Evolutionary conservation across 2,888 invertebrate species (phyloP).

Genomic region (Amphipyra tragopoginis): DNA sequence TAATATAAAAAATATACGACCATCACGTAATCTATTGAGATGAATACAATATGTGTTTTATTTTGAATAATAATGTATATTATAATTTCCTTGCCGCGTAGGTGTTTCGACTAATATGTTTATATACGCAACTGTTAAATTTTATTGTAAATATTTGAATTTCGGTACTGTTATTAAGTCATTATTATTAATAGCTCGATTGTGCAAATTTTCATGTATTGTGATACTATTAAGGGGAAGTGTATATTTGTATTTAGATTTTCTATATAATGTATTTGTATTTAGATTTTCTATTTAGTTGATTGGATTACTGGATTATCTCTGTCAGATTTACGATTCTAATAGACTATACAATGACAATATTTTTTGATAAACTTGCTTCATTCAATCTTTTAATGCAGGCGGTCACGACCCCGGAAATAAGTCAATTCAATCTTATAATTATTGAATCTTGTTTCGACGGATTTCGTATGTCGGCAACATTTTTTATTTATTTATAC

Average conservation of each 20-base stretch:
- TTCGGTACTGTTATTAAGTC: slow-evolving; percentile 49
- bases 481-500: no score
- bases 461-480: no score
- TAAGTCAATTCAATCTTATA: no score
- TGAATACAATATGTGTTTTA: slow-evolving; percentile 44
- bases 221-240: not conserved
- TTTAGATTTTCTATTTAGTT: slow-evolving; percentile 1
- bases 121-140: slow-evolving; percentile 22
- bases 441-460: no score
- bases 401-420: no score
- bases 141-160: slow-evolving; percentile 42
- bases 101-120: slow-evolving; percentile 38
- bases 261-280: slow-evolving; percentile 1
- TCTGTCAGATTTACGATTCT: no score
- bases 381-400: not conserved
- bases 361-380: not conserved
- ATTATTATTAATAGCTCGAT: slow-evolving; percentile 36
- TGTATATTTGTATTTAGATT: not conserved
- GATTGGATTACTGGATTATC: no score
- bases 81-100: slow-evolving; percentile 40
- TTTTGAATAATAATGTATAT: slow-evolving; percentile 58
- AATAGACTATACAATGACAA: no score
- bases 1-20: slow-evolving; percentile 54
- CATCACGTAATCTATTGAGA: slow-evolving; percentile 60
- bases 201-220: slow-evolving; percentile 15